These are phyloP conservation scores for Dendrocincla tyrannina DNA, from an alignment of 2,797 vertebrate species.

Conservation along the genomic window DNA sequence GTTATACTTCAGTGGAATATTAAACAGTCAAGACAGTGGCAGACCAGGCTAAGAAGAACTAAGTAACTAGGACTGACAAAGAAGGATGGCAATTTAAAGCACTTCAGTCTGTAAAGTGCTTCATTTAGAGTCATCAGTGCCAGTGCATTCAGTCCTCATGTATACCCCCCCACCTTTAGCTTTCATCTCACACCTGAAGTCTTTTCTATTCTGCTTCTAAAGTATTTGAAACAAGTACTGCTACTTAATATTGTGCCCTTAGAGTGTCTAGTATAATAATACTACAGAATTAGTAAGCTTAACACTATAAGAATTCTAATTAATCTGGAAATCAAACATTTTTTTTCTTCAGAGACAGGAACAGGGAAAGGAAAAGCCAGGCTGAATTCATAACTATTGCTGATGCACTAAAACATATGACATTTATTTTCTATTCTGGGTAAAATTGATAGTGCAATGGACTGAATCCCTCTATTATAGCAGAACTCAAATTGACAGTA, in stretches of 20 bases:
- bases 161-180: neutral
- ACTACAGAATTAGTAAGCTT: neutral
- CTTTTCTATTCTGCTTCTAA: neutral
- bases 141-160: neutral
- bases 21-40: conserved; percentile 45
- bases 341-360: neutral
- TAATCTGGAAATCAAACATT: neutral
- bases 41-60: neutral
- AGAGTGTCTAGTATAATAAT: neutral
- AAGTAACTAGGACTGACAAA: conserved; percentile 6
- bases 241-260: neutral
- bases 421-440: neutral
- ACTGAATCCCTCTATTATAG: neutral
- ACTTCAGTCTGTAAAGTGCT: neutral
- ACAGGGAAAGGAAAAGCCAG: neutral
- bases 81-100: neutral
- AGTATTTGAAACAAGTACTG: neutral
- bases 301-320: neutral
- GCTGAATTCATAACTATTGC: neutral
- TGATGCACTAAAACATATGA: neutral
- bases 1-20: conserved; percentile 54
- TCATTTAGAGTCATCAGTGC: conserved; percentile 18
- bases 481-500: neutral
- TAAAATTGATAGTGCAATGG: neutral
- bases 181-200: neutral